Evolutionary conservation across 2,113 vertebrate species (phyloP).

Genomic region (Tursiops truncatus): DNA sequence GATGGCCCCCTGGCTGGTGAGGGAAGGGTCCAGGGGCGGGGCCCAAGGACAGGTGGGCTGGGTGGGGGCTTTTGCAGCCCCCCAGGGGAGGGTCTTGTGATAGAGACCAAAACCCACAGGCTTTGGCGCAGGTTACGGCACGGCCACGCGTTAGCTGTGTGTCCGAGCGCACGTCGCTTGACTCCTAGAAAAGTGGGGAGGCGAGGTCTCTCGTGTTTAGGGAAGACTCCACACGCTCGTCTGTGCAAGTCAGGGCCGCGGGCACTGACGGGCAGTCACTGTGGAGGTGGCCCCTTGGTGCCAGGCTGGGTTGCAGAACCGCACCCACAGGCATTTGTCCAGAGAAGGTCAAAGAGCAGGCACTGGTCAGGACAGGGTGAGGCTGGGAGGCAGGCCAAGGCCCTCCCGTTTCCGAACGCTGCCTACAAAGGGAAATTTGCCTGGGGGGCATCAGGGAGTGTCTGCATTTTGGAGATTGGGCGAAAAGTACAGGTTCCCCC

Average conservation of each 20-base stretch:
- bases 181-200: neutral
- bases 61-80: neutral
- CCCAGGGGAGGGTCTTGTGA: too few species aligned
- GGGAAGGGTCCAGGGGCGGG: too few species aligned
- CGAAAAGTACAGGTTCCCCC: neutral
- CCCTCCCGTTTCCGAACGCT: rapidly evolving
- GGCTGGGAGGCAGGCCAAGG: neutral
- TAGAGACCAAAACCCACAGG: rapidly evolving
- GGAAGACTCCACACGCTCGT: neutral
- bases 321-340: rapidly evolving
- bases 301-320: neutral
- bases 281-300: rapidly evolving
- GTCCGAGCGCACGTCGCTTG: rapidly evolving
- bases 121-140: rapidly evolving
- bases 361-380: rapidly evolving
- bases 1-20: neutral
- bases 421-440: rapidly evolving
- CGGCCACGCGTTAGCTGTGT: rapidly evolving
- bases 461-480: neutral
- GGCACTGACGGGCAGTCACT: neutral
- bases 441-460: too few species aligned
- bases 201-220: rapidly evolving
- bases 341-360: neutral
- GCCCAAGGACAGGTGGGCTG: neutral
- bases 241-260: neutral